phyloP scores from a whole-genome alignment of 2,797 vertebrate species.

The Labeo calbasu region DNA sequence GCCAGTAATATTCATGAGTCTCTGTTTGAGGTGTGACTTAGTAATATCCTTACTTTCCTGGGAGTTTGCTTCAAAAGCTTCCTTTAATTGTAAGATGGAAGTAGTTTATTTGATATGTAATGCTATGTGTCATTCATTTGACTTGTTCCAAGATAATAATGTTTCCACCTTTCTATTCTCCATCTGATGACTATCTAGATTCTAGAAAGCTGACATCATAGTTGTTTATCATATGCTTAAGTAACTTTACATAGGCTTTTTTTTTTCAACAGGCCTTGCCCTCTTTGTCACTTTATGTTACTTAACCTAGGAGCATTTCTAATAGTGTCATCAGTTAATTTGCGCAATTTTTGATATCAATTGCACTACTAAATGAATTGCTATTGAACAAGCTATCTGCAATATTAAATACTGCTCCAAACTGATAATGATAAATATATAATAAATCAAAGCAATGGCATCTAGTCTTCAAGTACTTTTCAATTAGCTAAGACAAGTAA shows the following conservation, averaged over 20 bases:
- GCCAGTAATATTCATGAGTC: not conserved
- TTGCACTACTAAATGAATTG: too few relatives aligned
- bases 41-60: slow-evolving; percentile 7
- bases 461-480: not conserved
- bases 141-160: slow-evolving; percentile 20
- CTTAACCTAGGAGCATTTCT: too few relatives aligned
- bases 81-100: slow-evolving; percentile 23
- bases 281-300: not conserved
- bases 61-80: slow-evolving; percentile 5
- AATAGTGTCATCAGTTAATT: too few relatives aligned
- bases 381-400: not conserved
- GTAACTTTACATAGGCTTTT: not conserved
- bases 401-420: not conserved
- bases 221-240: slow-evolving; percentile 20
- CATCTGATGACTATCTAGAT: not conserved
- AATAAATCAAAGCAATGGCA: not conserved
- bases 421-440: not conserved
- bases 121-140: not conserved
- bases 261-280: not conserved
- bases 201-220: slow-evolving; percentile 19
- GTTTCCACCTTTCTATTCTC: not conserved
- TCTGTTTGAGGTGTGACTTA: not conserved
- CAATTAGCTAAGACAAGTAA: not conserved
- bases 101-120: not conserved
- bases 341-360: too few relatives aligned